Percentiles rank a stretch among this genome's conserved stretches.
phyloP scores from a whole-genome alignment of 2,113 vertebrate genomes.

The Phylloscopus trochilus region DNA sequence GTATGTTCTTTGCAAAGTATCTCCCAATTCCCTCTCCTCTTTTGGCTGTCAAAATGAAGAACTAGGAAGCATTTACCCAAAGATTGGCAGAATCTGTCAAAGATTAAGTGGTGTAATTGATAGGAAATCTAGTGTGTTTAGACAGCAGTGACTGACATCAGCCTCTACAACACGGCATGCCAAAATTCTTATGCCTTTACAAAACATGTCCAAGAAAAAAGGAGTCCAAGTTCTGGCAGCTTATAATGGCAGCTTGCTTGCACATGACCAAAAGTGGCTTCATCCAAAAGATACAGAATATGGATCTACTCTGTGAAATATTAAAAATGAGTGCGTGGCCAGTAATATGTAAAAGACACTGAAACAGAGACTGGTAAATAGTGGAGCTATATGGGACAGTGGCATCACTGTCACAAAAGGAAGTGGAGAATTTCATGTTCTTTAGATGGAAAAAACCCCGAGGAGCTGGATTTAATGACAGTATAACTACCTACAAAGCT shows the following conservation, averaged over 20 bases:
- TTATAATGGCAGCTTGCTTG: constrained; percentile 9
- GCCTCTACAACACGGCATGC: constrained; percentile 11
- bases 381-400: not conserved
- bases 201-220: constrained; percentile 37
- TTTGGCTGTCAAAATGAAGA: constrained; percentile 35
- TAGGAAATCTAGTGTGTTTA: constrained; percentile 57
- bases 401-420: not conserved
- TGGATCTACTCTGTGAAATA: not conserved
- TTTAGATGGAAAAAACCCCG: not conserved
- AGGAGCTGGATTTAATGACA: not conserved
- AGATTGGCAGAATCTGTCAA: constrained; percentile 58
- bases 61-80: constrained; percentile 24
- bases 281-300: not conserved
- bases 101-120: constrained; percentile 54
- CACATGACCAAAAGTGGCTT: not conserved
- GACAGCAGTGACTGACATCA: constrained; percentile 62
- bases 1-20: not conserved
- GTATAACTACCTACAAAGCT: not conserved
- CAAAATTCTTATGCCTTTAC: constrained; percentile 45
- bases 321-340: not conserved
- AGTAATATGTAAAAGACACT: not conserved
- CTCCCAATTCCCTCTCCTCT: constrained; percentile 1
- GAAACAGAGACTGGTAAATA: not conserved
- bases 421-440: not conserved
- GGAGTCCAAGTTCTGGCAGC: constrained; percentile 22